phyloP scores from a whole-genome alignment of 2,888 invertebrate species.

The Drosophila monieri region DNA sequence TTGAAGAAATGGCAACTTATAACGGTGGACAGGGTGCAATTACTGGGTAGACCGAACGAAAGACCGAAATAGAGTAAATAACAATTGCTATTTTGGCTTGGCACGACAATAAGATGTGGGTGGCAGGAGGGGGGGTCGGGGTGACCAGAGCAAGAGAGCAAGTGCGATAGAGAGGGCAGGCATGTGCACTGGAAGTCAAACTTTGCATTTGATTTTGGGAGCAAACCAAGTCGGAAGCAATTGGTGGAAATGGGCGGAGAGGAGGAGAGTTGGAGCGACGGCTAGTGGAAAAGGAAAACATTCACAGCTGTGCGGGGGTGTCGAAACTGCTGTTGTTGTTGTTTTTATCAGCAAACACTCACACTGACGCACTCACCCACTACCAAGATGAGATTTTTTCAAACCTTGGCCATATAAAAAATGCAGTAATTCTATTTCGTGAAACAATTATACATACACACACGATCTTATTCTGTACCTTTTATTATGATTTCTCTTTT shows the following conservation, averaged over 20 bases:
- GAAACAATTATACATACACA: slow-evolving; percentile 32
- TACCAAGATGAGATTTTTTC: slow-evolving; percentile 25
- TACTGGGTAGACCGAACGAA: slow-evolving; percentile 41
- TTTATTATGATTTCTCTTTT: slow-evolving; percentile 59
- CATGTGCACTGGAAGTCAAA: slow-evolving; percentile 18
- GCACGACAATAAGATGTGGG: slow-evolving; percentile 24
- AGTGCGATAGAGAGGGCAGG: slow-evolving; percentile 38
- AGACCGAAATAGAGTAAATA: slow-evolving; percentile 38
- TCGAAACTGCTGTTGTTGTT: slow-evolving; percentile 39
- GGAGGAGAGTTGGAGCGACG: slow-evolving; percentile 14
- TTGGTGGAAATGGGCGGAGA: background rate
- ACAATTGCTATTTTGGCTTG: slow-evolving; percentile 57
- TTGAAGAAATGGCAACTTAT: background rate
- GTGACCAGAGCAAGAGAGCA: slow-evolving; percentile 7
- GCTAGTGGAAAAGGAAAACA: slow-evolving; percentile 28
- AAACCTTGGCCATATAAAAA: slow-evolving; percentile 25
- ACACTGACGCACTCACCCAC: slow-evolving; percentile 1
- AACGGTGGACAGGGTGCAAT: slow-evolving; percentile 39
- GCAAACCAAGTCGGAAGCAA: background rate
- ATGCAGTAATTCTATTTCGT: slow-evolving; percentile 44
- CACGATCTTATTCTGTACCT: slow-evolving; percentile 51
- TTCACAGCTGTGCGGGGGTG: slow-evolving; percentile 49
- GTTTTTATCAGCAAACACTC: slow-evolving; percentile 24
- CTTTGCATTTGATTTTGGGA: slow-evolving; percentile 25
- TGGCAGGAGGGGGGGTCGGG: too few relatives aligned